A percentile compares a stretch with the other conserved stretches of the same genome.
Evolutionary conservation across 2,888 invertebrate species (phyloP).

Genomic region (Brachypalpus laphriformis): DNA sequence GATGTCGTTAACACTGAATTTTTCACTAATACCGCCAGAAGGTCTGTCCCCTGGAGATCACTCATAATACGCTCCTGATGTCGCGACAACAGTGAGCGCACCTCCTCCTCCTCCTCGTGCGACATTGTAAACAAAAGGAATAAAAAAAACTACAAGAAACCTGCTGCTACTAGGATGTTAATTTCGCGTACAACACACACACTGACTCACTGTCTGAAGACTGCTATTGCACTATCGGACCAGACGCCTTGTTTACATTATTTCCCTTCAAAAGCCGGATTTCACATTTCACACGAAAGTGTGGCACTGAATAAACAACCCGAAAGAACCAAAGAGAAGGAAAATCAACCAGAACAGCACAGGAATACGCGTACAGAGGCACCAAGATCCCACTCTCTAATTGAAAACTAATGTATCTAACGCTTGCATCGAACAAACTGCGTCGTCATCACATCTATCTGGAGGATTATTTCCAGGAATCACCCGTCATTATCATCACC

Average conservation of each 20-base stretch:
- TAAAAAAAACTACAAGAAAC: not conserved
- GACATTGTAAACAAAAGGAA: conserved; percentile 77
- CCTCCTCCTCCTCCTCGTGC: conserved; percentile 83
- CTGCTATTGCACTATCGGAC: conserved; percentile 25
- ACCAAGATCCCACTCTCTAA: conserved; percentile 13
- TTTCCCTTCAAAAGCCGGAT: conserved; percentile 68
- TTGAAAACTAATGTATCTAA: conserved; percentile 50
- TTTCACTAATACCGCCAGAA: conserved; percentile 86
- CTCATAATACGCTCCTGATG: conserved; percentile 86
- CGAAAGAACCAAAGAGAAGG: not conserved
- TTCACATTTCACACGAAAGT: conserved; percentile 63
- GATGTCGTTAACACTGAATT: conserved; percentile 86
- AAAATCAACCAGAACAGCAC: conserved; percentile 12
- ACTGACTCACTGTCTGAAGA: conserved; percentile 27
- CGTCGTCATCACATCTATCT: conserved; percentile 37
- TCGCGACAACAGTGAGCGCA: conserved; percentile 86
- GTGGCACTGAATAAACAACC: conserved; percentile 57
- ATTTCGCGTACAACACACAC: conserved; percentile 22
- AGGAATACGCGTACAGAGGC: not conserved
- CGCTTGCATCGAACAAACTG: conserved; percentile 14
- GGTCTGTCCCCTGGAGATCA: conserved; percentile 86
- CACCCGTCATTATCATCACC: conserved; percentile 23
- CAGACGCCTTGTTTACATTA: conserved; percentile 68
- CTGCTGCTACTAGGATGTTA: not conserved
- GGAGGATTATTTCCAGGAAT: conserved; percentile 54